Base-by-base conservation (phyloP, 2,888 invertebrate genomes). In the Clepsis dumicolana region DNA sequence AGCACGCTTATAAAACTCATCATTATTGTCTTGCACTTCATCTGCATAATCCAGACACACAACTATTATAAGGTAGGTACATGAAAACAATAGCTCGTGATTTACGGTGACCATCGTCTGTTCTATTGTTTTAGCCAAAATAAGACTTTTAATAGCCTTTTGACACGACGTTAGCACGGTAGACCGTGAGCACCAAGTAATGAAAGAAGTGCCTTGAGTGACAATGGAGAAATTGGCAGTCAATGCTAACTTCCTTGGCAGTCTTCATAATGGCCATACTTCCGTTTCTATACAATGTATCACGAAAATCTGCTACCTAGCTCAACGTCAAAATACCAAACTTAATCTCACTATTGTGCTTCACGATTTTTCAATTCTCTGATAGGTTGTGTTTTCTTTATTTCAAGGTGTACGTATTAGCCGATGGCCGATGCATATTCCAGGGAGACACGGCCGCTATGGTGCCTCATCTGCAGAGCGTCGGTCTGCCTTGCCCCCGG, bases 391-490 rank as follows among this genome's bases (percentile, higher is more conserved):
- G 52, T 21, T 41, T 14, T 2, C 14, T 44, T 70, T 48, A 73
- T 18, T 86, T 88, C 12, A 83, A 94, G 94, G 94, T 95, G 4
- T 96, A 95, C 79, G 94, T 96, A 61, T 85, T 96, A 68, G 95
- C 95, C 0, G 94, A 94, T 70, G 96, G 96, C 0, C 84, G 88
- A 1, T 96, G 96, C 76, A 94, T 96, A 56, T 96, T 94, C 80
- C 96, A 96, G 77, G 96, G 96, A 0, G 94, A 94, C 18, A 95
- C 95, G 0, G 79, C 86, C 0, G 94, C 95, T 0, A 92, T 96
- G 78, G 94, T 96, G 7, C 94, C 95, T 2, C 95, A 94, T 74
- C 77, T 96, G 63, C 86, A 92, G 1, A 88, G 93, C 67, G 88
- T 94, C 0, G 94, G 95, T 12, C 78, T 95, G 14, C 89, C 93